Percentiles rank a stretch among this genome's conserved stretches.
Conservation (phyloP, 30 jellyfish, hydroid and myxozoan species). For the Aurelia sp. region DNA sequence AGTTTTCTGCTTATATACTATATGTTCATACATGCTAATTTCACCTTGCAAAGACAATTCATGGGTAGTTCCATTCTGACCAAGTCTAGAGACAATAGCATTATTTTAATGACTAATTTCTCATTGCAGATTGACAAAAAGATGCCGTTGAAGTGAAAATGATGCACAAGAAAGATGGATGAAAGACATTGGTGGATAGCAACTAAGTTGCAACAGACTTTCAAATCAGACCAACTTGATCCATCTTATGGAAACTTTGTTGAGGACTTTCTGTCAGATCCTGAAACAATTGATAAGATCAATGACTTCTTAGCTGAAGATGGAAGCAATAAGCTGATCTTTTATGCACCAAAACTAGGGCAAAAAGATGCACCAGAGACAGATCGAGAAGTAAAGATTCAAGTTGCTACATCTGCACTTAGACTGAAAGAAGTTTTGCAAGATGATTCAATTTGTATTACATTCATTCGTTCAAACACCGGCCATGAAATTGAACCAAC, state of each 20-base stretch:
- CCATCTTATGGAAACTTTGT: constrained; percentile 42
- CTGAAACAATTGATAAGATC: constrained; percentile 54
- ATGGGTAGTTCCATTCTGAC: not conserved
- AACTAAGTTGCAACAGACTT: constrained; percentile 74
- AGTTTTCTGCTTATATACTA: no score
- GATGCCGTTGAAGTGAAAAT: not conserved
- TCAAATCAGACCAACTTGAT: constrained; percentile 45
- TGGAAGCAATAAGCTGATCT: constrained; percentile 54
- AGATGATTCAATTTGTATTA: constrained; percentile 49
- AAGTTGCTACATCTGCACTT: constrained; percentile 71
- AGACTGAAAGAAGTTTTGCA: constrained; percentile 35
- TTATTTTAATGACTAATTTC: not conserved
- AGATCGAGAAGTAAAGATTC: constrained; percentile 18
- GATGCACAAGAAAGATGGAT: constrained; percentile 54
- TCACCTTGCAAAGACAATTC: no score
- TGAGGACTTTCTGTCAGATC: constrained; percentile 80
- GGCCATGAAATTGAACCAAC: constrained; percentile 70
- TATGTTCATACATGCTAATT: no score
- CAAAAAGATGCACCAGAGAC: constrained; percentile 5
- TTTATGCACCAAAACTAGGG: constrained; percentile 43
- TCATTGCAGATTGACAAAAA: not conserved
- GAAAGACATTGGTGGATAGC: constrained; percentile 96
- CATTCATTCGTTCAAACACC: constrained; percentile 45
- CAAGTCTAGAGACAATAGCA: not conserved
- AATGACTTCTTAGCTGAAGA: constrained; percentile 66